Evolutionary conservation across 2,888 invertebrate species (phyloP).

Genomic region (Arenicola marina): DNA sequence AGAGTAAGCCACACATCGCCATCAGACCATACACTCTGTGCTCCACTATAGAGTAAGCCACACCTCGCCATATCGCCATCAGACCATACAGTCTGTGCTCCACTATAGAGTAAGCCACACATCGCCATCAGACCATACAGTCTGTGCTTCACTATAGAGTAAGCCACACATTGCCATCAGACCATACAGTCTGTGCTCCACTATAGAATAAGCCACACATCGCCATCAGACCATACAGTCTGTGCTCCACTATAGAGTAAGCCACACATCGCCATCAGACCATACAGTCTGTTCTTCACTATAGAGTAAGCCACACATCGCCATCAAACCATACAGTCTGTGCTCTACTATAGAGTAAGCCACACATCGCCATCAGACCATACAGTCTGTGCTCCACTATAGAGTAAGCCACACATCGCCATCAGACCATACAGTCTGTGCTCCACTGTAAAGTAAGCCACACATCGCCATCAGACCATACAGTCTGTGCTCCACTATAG

Average conservation of each 20-base stretch:
- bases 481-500: slow-evolving; percentile 22
- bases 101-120: slow-evolving; percentile 25
- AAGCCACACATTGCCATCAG: slow-evolving; percentile 18
- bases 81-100: slow-evolving; percentile 24
- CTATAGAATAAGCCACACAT: slow-evolving; percentile 25
- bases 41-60: slow-evolving; percentile 27
- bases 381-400: slow-evolving; percentile 23
- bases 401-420: slow-evolving; percentile 23
- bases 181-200: slow-evolving; percentile 23
- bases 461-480: slow-evolving; percentile 23
- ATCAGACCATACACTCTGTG: slow-evolving; percentile 24
- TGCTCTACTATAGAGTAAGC: slow-evolving; percentile 27
- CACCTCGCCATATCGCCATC: slow-evolving; percentile 12
- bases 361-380: slow-evolving; percentile 19
- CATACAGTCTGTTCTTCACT: slow-evolving; percentile 23
- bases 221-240: slow-evolving; percentile 21
- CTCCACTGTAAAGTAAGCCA: slow-evolving; percentile 25
- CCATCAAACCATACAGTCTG: slow-evolving; percentile 23
- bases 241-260: slow-evolving; percentile 27
- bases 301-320: slow-evolving; percentile 25
- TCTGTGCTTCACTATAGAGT: slow-evolving; percentile 26
- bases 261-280: slow-evolving; percentile 19
- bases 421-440: slow-evolving; percentile 24
- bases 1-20: slow-evolving; percentile 23
- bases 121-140: slow-evolving; percentile 22